These are phyloP conservation scores for Mythimna pallens DNA, from an alignment of 2,888 invertebrate species.

Conservation along the genomic window DNA sequence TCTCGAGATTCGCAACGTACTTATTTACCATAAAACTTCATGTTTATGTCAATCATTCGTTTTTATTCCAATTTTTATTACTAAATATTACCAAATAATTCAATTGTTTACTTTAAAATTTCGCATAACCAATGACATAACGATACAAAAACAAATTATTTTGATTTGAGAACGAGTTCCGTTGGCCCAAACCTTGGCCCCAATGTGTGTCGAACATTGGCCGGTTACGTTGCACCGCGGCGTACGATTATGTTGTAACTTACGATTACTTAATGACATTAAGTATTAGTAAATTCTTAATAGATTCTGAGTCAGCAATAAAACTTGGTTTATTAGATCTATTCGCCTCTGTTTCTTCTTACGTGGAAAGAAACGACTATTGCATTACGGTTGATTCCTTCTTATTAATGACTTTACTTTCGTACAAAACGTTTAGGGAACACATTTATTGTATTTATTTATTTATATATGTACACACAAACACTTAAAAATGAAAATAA, in stretches of 20 bases:
- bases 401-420: too few species aligned
- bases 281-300: slow-evolving; percentile 38
- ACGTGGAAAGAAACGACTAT: neutral
- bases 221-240: slow-evolving; percentile 20
- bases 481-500: too few species aligned
- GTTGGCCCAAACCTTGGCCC: slow-evolving; percentile 60
- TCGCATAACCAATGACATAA: slow-evolving; percentile 42
- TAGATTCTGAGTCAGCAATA: slow-evolving; percentile 23
- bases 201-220: slow-evolving; percentile 41
- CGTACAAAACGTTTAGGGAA: too few species aligned
- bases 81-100: slow-evolving; percentile 15
- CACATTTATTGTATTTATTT: too few species aligned
- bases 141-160: slow-evolving; percentile 30
- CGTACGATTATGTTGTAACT: slow-evolving; percentile 48
- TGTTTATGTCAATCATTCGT: slow-evolving; percentile 15
- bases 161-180: slow-evolving; percentile 34
- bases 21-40: neutral
- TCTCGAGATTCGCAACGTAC: neutral
- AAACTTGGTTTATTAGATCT: slow-evolving; percentile 9
- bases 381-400: neutral
- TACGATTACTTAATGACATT: slow-evolving; percentile 46
- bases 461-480: too few species aligned
- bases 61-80: slow-evolving; percentile 12
- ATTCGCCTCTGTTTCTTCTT: neutral
- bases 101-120: slow-evolving; percentile 35